phyloP scores from a whole-genome alignment of 2,113 vertebrate species.

The Thamnaconus septentrionalis region DNA sequence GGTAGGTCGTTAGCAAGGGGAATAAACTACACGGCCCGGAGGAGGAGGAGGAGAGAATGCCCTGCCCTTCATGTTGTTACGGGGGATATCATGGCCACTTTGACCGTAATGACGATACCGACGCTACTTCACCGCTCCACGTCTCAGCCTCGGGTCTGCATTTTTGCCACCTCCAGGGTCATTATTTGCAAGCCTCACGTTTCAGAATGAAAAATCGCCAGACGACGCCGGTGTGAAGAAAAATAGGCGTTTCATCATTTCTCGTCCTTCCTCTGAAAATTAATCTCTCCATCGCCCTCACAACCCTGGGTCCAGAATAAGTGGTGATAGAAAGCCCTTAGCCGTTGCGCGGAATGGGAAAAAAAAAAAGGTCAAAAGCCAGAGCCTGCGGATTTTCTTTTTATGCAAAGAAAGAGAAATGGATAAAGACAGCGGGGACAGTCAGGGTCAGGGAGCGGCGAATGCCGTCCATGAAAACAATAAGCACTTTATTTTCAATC shows the following conservation, averaged over 20 bases:
- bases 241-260: conserved; percentile 21
- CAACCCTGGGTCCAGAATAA: no score
- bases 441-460: conserved; percentile 1
- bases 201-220: conserved; percentile 46
- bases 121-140: no score
- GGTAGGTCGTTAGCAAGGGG: no score
- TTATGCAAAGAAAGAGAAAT: conserved; percentile 19
- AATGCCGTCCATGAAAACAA: conserved; percentile 45
- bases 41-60: no score
- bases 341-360: not conserved
- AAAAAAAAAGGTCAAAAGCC: conserved; percentile 38
- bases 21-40: no score
- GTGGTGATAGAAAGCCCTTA: conserved; percentile 7
- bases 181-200: conserved; percentile 55
- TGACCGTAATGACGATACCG: no score
- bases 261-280: conserved; percentile 46
- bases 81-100: no score
- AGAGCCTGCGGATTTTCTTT: conserved; percentile 17
- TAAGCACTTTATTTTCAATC: conserved; percentile 55
- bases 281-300: conserved; percentile 17
- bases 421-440: not conserved
- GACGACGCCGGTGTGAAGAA: conserved; percentile 56
- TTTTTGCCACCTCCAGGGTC: conserved; percentile 40
- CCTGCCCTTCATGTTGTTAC: no score
- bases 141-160: no score